phyloP scores from a whole-genome alignment of 92 coral and sea anemone genomes.

The Parazoanthus swiftii region DNA sequence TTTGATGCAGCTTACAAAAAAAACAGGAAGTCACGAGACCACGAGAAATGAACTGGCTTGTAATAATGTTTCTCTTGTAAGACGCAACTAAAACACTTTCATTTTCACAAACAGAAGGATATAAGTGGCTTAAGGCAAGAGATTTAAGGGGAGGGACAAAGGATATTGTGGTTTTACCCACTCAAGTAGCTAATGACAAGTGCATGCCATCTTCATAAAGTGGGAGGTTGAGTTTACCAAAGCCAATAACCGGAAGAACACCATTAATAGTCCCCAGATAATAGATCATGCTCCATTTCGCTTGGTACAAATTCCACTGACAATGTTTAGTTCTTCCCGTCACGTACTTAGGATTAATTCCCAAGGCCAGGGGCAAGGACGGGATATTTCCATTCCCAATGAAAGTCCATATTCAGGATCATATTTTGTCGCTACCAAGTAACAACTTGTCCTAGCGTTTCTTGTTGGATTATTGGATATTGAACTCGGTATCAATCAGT shows the following conservation, averaged over 20 bases:
- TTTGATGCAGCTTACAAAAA: too few relatives aligned
- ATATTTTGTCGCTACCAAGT: not conserved
- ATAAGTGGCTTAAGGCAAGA: slow-evolving; percentile 1
- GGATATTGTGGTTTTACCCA: slow-evolving; percentile 7
- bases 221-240: not conserved
- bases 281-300: not conserved
- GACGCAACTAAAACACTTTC: not conserved
- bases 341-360: not conserved
- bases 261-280: not conserved
- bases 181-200: slow-evolving; percentile 12
- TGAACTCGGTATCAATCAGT: too few relatives aligned
- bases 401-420: too few relatives aligned
- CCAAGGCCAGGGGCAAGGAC: not conserved
- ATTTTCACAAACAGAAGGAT: not conserved
- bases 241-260: not conserved
- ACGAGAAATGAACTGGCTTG: not conserved
- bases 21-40: not conserved
- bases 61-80: not conserved
- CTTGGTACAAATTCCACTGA: not conserved
- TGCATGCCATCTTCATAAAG: not conserved
- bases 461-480: too few relatives aligned
- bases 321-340: not conserved
- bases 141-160: not conserved
- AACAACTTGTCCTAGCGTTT: too few relatives aligned
- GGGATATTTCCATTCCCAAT: not conserved